Evolutionary conservation across 37 sponge, comb jelly and placozoan genomes (phyloP), one percentile per base, ranked within the genome.

Genomic region (Mnemiopsis leidyi): DNA sequence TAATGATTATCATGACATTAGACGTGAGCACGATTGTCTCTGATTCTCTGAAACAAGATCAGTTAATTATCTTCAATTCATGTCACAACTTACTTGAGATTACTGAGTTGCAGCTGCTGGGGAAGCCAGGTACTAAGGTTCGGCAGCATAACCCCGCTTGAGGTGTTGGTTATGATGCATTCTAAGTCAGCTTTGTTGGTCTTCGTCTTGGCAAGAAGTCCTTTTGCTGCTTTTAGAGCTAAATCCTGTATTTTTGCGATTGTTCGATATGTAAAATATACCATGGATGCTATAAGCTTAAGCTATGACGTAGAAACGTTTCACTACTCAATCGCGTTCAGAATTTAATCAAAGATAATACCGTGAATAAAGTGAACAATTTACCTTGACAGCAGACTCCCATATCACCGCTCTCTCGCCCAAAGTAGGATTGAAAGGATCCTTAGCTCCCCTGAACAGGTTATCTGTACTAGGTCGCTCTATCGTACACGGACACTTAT

Each of bases 71-170:
- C n/a, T n/a, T n/a, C n/a, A n/a, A n/a, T n/a, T n/a, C n/a, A n/a
- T n/a, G n/a, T n/a, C n/a, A n/a, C n/a, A 28, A 71, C 75, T 71
- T 23, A 71, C 75, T 71, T 71, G 30, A 18, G 7, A 36, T 33
- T 33, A 9, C 21, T 32, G 36, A 79, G 82, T 23, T 21, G 7
- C 5, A 79, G 36, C 34, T 79, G 82, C 21, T 79, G 82, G 32
- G 82, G 82, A 7, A 79, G 36, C 82, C 82, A 79, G 36, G 82
- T 79, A 36, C 82, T 79, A 2, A 79, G 36, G 21, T 79, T 79
- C 2, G 82, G 82, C 37, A 79, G 82, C 37, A 79, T 79, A 1
- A 79, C 82, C 9, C 82, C 82, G 29, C 31, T 79, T 7, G 82
- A 79, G 2, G 82, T 79, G 37, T 79, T 79, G 33, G 82, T 79